Conservation (phyloP, 2,113 vertebrate genomes). For the Vulpes lagopus region DNA sequence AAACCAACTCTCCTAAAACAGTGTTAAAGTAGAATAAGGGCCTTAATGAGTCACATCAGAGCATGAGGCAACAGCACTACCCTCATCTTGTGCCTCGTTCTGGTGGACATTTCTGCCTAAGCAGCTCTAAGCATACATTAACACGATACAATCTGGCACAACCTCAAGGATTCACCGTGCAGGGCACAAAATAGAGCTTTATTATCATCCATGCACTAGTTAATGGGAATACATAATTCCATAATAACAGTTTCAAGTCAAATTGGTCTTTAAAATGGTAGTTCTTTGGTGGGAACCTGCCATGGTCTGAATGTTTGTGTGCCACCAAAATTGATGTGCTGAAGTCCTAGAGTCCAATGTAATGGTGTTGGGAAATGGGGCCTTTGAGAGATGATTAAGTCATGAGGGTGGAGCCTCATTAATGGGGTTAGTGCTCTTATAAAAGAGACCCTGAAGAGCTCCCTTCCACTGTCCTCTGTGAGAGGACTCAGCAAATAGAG, state of each 20-base stretch:
- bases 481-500: not conserved
- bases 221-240: not conserved
- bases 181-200: not conserved
- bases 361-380: not conserved
- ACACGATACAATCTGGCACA: not conserved
- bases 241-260: not conserved
- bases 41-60: not conserved
- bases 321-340: too few species aligned
- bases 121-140: not conserved
- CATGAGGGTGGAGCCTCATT: not conserved
- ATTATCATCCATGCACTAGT: not conserved
- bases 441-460: not conserved
- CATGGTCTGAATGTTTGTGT: not conserved
- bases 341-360: not conserved
- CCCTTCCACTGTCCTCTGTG: not conserved
- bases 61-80: not conserved
- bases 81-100: not conserved
- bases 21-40: not conserved
- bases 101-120: not conserved
- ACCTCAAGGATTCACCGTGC: not conserved
- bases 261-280: not conserved
- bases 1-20: not conserved
- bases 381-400: not conserved
- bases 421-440: not conserved
- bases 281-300: not conserved